Conservation (phyloP, 2,113 vertebrate species). For the Saiga tatarica region DNA sequence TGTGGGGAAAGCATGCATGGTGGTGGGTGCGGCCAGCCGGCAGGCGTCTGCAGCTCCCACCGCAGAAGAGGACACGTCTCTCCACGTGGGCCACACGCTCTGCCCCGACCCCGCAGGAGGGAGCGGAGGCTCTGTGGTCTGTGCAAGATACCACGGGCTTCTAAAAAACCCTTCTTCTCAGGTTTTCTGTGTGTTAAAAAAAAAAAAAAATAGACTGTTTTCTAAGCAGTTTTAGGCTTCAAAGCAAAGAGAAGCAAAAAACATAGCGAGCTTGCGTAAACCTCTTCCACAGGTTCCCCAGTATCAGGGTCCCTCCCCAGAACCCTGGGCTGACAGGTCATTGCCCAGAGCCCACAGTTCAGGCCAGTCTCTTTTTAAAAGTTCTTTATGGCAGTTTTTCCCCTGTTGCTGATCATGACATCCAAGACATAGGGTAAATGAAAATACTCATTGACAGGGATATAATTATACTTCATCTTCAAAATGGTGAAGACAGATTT, state of each 20-base stretch:
- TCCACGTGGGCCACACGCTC: background rate
- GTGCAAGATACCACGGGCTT: background rate
- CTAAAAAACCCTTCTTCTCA: background rate
- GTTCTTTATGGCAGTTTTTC: background rate
- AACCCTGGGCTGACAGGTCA: background rate
- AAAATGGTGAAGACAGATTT: background rate
- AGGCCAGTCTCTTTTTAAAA: background rate
- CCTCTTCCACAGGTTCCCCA: background rate
- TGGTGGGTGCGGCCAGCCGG: background rate
- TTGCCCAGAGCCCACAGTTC: background rate
- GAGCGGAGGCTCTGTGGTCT: background rate
- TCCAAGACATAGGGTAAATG: background rate
- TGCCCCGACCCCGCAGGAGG: no score
- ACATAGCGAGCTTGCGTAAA: background rate
- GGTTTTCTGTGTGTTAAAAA: background rate
- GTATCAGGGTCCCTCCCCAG: background rate
- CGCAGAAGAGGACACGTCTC: no score
- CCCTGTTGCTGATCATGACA: background rate
- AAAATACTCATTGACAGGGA: background rate
- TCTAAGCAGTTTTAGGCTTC: background rate
- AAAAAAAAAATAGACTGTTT: background rate
- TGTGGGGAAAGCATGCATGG: accelerated
- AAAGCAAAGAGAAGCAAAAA: background rate
- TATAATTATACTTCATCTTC: background rate
- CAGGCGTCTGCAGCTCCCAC: accelerated